A percentile compares a stretch with the other conserved stretches of the same genome.
Conservation (phyloP, 2,888 invertebrate genomes). For the Unio delphinus region DNA sequence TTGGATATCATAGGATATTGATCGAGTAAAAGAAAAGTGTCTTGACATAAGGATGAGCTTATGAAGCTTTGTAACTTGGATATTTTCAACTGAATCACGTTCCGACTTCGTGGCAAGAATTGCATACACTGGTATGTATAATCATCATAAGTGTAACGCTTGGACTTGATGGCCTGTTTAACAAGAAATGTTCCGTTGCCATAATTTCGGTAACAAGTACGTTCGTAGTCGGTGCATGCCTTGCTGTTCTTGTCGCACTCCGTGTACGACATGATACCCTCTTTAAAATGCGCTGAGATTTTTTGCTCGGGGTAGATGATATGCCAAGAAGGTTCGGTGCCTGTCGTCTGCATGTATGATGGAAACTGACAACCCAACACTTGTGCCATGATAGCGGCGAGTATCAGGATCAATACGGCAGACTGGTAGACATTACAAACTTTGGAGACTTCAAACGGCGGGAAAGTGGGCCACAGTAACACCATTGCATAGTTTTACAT, state of each 20-base stretch:
- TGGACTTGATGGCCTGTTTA: conserved; percentile 13
- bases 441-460: no score
- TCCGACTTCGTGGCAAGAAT: conserved; percentile 23
- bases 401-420: no score
- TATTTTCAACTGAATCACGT: conserved; percentile 30
- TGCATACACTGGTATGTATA: conserved; percentile 24
- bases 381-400: no score
- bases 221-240: conserved; percentile 12
- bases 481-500: no score
- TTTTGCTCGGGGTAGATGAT: conserved; percentile 24
- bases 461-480: no score
- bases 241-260: conserved; percentile 14
- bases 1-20: conserved; percentile 31
- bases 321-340: conserved; percentile 26
- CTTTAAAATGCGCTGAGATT: conserved; percentile 20
- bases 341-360: conserved; percentile 14
- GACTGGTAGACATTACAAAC: no score
- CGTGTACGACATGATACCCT: conserved; percentile 20
- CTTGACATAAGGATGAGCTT: conserved; percentile 18
- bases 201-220: conserved; percentile 18
- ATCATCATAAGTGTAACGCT: conserved; percentile 1
- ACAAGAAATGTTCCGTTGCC: conserved; percentile 24
- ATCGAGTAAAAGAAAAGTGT: conserved; percentile 23
- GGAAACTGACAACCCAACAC: no score
- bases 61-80: conserved; percentile 11